These are phyloP conservation scores for Apocrypta bakeri DNA, from an alignment of 1,140 invertebrate genomes.

Conservation along the genomic window DNA sequence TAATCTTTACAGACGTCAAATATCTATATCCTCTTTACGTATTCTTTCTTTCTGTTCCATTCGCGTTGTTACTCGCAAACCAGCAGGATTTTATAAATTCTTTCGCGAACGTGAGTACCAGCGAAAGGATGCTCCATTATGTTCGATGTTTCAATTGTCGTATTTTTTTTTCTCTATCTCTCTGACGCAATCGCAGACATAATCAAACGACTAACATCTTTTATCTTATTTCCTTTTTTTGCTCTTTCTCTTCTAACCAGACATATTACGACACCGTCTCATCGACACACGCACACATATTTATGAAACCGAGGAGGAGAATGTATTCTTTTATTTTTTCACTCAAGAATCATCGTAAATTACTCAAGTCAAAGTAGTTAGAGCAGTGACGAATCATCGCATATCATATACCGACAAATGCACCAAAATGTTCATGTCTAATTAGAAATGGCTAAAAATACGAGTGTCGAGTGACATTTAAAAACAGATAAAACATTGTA, in stretches of 20 bases:
- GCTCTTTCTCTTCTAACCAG: conserved; percentile 21
- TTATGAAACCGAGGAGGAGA: neutral
- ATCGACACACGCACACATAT: neutral
- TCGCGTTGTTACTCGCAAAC: conserved; percentile 56
- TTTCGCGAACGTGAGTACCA: conserved; percentile 65
- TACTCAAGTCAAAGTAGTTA: neutral
- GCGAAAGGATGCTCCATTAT: conserved; percentile 52
- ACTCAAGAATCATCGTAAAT: neutral
- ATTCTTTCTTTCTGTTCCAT: conserved; percentile 62
- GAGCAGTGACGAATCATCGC: too few species aligned
- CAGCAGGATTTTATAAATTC: conserved; percentile 66
- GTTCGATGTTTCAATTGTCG: conserved; percentile 49
- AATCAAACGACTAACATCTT: conserved; percentile 17
- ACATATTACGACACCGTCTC: neutral
- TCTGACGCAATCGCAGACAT: neutral
- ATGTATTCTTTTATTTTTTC: neutral
- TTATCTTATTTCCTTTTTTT: neutral
- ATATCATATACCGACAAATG: too few species aligned
- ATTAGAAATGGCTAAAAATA: neutral
- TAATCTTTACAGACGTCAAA: neutral
- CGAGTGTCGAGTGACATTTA: neutral
- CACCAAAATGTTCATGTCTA: neutral
- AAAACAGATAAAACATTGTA: conserved; percentile 7
- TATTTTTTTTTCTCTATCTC: conserved; percentile 26
- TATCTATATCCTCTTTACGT: conserved; percentile 17